Conservation (phyloP, 2,888 invertebrate genomes). For the Nomada fucata region DNA sequence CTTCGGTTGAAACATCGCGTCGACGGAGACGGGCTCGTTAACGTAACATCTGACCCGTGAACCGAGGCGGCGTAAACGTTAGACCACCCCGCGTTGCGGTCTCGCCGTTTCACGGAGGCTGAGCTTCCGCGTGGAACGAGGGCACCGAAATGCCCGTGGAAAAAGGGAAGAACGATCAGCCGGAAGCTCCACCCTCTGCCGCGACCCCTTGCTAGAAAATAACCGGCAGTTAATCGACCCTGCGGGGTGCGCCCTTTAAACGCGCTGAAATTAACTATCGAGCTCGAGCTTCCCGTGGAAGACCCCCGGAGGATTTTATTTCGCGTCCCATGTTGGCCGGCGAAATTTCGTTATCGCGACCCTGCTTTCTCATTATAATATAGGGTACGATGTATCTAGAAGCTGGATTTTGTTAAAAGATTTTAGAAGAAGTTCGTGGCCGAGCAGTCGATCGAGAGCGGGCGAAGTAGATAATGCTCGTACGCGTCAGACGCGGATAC, state of each 20-base stretch:
- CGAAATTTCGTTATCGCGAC: no score
- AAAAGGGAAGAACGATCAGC: constrained; percentile 24
- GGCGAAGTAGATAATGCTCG: not conserved
- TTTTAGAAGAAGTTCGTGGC: no score
- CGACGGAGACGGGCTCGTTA: constrained; percentile 47
- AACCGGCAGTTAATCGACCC: constrained; percentile 29
- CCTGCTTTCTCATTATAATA: no score
- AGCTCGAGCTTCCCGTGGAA: not conserved
- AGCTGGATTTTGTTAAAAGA: no score
- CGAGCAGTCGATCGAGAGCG: no score
- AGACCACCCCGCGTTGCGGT: constrained; percentile 44
- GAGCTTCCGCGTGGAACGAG: not conserved
- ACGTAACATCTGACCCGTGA: constrained; percentile 54
- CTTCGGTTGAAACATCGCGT: constrained; percentile 1
- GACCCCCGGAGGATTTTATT: not conserved
- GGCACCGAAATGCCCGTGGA: constrained; percentile 8
- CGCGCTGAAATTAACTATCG: constrained; percentile 4
- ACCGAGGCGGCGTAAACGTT: constrained; percentile 32
- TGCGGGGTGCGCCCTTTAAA: not conserved
- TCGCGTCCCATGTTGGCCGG: no score
- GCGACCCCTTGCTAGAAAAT: constrained; percentile 1
- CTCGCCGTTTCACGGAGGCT: constrained; percentile 32
- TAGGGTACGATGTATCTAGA: no score
- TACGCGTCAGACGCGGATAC: not conserved
- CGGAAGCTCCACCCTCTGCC: not conserved